Evolutionary conservation across 2,888 invertebrate species (phyloP).

Genomic region (Aleiodes alternator): DNA sequence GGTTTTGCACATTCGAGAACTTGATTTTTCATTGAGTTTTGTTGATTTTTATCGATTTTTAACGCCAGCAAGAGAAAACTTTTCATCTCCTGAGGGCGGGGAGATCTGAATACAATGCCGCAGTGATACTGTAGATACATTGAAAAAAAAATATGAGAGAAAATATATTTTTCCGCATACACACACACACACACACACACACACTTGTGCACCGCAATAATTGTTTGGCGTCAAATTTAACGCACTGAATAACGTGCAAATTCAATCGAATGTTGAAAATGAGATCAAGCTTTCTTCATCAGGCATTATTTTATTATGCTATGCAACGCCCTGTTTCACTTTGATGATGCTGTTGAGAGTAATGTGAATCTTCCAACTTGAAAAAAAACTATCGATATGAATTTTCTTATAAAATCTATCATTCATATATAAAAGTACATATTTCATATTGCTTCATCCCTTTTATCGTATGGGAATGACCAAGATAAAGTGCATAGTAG

Average conservation of each 20-base stretch:
- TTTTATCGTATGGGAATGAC: neutral
- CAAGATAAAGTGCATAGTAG: neutral
- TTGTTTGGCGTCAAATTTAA: constrained; percentile 55
- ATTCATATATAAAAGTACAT: too few relatives aligned
- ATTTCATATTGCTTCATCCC: too few relatives aligned
- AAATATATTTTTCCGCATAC: neutral
- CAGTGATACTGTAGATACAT: neutral
- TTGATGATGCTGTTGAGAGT: neutral
- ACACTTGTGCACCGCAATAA: neutral
- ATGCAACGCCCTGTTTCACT: constrained; percentile 44
- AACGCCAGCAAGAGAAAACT: too few relatives aligned
- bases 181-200: too few relatives aligned
- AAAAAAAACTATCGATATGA: too few relatives aligned
- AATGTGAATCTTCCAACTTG: too few relatives aligned
- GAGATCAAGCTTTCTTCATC: constrained; percentile 59
- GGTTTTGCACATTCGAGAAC: too few relatives aligned
- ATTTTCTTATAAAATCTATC: too few relatives aligned
- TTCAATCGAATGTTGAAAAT: constrained; percentile 65
- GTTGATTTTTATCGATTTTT: too few relatives aligned
- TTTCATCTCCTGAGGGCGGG: too few relatives aligned
- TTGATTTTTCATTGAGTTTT: too few relatives aligned
- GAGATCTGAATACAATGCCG: too few relatives aligned
- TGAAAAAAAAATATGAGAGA: neutral
- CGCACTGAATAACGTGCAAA: constrained; percentile 62
- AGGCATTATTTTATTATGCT: constrained; percentile 46